Evolutionary conservation across 2,113 vertebrate species (phyloP), one percentile per base, ranked within the genome.

Genomic region (Eonycteris spelaea): DNA sequence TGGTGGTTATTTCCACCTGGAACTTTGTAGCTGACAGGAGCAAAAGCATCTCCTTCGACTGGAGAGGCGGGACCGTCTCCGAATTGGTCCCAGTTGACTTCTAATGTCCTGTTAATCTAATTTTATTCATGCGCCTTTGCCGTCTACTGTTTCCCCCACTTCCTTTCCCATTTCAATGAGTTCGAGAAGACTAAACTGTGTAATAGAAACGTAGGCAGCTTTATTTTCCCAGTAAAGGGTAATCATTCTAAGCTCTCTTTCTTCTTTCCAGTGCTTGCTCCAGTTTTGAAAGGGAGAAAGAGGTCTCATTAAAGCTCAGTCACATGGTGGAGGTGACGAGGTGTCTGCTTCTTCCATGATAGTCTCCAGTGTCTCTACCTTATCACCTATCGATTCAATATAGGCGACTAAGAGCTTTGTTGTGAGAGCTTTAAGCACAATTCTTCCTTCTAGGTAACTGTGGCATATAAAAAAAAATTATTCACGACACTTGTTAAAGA

Each of bases 351-450:
- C 7, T 59, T 79, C 65, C 18, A 7, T 26, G 0, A 15, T 70
- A 10, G 78, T 7, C 22, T 80, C 33, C 6, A 21, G 6, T 22
- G 6, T 21, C 3, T 38, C 5, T 26, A 3, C 3, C 19, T 65
- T 26, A 21, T 28, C 43, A 21, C 15, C 21, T 21, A 2, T 19
- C 28, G 43, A n/a, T 8, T 48, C 30, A 15, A 0, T 3, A 14
- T 14, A 7, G 9, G 38, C 19, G 10, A 57, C 4, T 7, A 11
- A 22, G 48, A 26, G 1, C 1, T n/a, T 9, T 16, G 4, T 5
- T 40, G 24, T n/a, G 12, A 77, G 10, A 28, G 6, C 3, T 10
- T 48, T 38, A 59, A 63, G 1, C 13, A 21, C 11, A 11, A 0
- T 15, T 7, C 22, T 65, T 93, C 57, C 38, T 71, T 43, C 30